Base-by-base conservation (phyloP, 2,888 invertebrate species). In the Clepsis dumicolana region DNA sequence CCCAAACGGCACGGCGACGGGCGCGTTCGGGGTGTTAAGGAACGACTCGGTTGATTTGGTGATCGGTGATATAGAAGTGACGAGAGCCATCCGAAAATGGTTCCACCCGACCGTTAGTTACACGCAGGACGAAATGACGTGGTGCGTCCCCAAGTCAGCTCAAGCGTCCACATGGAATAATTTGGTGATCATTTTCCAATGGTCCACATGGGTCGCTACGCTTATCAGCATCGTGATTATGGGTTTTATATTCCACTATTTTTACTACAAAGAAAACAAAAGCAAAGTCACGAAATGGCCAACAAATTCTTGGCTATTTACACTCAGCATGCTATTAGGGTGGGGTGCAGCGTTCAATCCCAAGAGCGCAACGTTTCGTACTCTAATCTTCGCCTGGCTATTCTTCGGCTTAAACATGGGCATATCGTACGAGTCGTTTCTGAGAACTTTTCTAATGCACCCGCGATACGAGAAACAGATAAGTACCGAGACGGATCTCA, bases 391-490 rank as follows among this genome's bases (percentile, higher is more conserved):
- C 62, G 79, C 83, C 73, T 94, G 94, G 94, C 85, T 94, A 24
- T 87, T 87, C 78, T 94, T 93, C 79, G 90, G 93, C 73, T 83
- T 93, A 78, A 94, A 92, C 84, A 88, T 94, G 86, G 87, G 87
- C 71, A 93, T 94, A 76, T 89, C 91, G 52, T 94, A 94, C 81
- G 93, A 90, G 81, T 93, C 94, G 74, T 91, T 93, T 78, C 86
- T 94, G 69, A 87, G 94, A 81, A 93, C 87, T 80, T 94, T 93
- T 81, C 78, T 94, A 84, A 93, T 94, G 89, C 92, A 94, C 74
- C 94, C 94, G 72, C 86, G 93, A 80, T 94, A 88, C 78, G 91
- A 90, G 77, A 93, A 89, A 81, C 94, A 94, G 87, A 92, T 94
- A 85, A 87, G 87, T 73, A 88, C 79, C 70, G 91, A 91, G 79